Evolutionary conservation across 1,140 invertebrate species (phyloP).

Genomic region (Calycopis cecrops): DNA sequence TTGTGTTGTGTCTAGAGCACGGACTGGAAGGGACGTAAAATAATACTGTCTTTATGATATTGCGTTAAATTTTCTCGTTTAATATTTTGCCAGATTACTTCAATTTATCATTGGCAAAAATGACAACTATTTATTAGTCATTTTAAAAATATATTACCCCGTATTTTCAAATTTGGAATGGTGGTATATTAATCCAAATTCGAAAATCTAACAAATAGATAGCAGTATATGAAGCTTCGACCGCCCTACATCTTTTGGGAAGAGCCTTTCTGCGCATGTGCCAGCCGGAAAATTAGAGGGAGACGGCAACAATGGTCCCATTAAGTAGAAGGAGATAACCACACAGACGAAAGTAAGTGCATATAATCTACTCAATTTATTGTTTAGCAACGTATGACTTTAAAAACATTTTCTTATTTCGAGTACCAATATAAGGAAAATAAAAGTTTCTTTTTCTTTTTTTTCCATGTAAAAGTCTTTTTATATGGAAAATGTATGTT

Average conservation of each 20-base stretch:
- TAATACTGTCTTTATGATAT: too few relatives aligned
- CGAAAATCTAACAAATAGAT: conserved; percentile 14
- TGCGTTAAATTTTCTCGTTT: too few relatives aligned
- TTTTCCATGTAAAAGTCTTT: too few relatives aligned
- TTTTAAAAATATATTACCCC: too few relatives aligned
- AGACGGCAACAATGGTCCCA: conserved; percentile 27
- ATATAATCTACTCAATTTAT: conserved; percentile 62
- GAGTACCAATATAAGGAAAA: conserved; percentile 4
- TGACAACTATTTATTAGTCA: too few relatives aligned
- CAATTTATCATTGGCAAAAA: too few relatives aligned
- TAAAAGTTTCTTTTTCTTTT: conserved; percentile 14
- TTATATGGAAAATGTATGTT: too few relatives aligned
- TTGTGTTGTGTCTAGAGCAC: too few relatives aligned
- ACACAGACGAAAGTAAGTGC: conserved; percentile 42
- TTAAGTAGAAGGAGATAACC: conserved; percentile 35
- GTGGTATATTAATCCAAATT: not conserved
- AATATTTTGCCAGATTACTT: too few relatives aligned
- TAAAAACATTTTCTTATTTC: conserved; percentile 29
- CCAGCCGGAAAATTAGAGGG: conserved; percentile 45
- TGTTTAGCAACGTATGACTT: conserved; percentile 58
- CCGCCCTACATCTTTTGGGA: conserved; percentile 49
- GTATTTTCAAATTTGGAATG: too few relatives aligned
- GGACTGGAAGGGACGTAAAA: too few relatives aligned
- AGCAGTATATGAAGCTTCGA: conserved; percentile 58
- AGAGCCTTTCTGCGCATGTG: conserved; percentile 53